phyloP scores from a whole-genome alignment of 2,888 invertebrate genomes.

The Sarcophaga variegata region DNA sequence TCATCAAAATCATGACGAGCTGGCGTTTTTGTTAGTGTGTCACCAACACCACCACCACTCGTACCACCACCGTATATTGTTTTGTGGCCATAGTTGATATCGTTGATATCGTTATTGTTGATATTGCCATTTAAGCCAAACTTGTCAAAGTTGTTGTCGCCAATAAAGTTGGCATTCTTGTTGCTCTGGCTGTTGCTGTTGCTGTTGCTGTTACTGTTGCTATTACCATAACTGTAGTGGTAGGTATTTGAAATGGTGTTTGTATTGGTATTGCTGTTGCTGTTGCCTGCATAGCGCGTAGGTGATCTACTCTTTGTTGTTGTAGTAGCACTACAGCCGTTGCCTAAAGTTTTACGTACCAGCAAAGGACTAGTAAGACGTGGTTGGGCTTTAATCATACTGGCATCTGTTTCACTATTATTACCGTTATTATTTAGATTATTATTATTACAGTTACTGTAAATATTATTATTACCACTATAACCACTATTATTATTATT shows the following conservation, averaged over 20 bases:
- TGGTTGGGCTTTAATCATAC: slow-evolving; percentile 87
- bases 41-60: slow-evolving; percentile 43
- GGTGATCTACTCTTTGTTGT: slow-evolving; percentile 68
- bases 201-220: slow-evolving; percentile 52
- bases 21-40: slow-evolving; percentile 74
- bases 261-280: slow-evolving; percentile 63
- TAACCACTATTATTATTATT: slow-evolving; percentile 44
- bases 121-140: slow-evolving; percentile 66
- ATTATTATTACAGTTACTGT: slow-evolving; percentile 37
- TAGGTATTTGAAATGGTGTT: slow-evolving; percentile 77
- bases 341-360: slow-evolving; percentile 87
- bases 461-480: slow-evolving; percentile 64
- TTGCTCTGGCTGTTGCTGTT: slow-evolving; percentile 43
- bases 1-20: slow-evolving; percentile 81
- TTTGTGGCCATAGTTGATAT: slow-evolving; percentile 59
- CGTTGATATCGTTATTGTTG: slow-evolving; percentile 62
- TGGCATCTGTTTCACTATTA: slow-evolving; percentile 70
- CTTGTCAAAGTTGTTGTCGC: slow-evolving; percentile 69
- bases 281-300: slow-evolving; percentile 64
- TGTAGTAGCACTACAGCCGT: slow-evolving; percentile 70
- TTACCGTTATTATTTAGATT: slow-evolving; percentile 35
- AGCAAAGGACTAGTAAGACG: slow-evolving; percentile 92
- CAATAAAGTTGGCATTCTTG: slow-evolving; percentile 54
- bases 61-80: slow-evolving; percentile 42
- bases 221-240: slow-evolving; percentile 74